Percentiles rank a stretch among this genome's conserved stretches.
Conservation (phyloP, 2,797 vertebrate species). For the Pteropus rufus region DNA sequence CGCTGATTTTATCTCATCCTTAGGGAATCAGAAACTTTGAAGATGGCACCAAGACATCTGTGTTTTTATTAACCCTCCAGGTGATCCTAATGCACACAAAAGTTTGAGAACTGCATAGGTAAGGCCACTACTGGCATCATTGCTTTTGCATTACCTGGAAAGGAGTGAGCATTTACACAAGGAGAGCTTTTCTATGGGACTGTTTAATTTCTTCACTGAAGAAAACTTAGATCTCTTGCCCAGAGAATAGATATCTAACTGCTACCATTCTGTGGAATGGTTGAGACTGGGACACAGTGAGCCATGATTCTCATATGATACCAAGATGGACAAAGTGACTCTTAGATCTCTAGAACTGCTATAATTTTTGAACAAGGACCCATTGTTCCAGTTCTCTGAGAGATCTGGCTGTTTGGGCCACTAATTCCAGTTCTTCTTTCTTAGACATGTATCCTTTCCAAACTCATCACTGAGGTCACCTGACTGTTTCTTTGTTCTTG, state of each 20-base stretch:
- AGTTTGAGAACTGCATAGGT: background rate
- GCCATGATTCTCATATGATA: background rate
- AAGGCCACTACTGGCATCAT: background rate
- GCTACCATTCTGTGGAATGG: background rate
- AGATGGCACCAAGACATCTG: background rate
- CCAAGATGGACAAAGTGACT: background rate
- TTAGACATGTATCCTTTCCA: background rate
- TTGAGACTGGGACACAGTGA: background rate
- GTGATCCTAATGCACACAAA: background rate
- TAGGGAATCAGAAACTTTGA: background rate
- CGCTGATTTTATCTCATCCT: background rate
- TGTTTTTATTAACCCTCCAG: background rate
- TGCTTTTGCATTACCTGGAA: background rate
- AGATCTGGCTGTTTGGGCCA: background rate
- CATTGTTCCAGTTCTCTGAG: background rate
- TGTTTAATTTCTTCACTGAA: background rate
- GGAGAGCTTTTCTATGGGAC: background rate
- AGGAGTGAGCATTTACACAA: background rate
- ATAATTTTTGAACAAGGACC: background rate
- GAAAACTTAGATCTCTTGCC: background rate
- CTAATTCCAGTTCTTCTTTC: background rate
- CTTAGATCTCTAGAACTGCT: background rate
- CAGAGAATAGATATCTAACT: background rate
- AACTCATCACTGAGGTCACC: background rate
- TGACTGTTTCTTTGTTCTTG: background rate